Evolutionary conservation across 2,113 vertebrate species (phyloP), one percentile per base, ranked within the genome.

Genomic region (Ophthalmolycus amberensis): DNA sequence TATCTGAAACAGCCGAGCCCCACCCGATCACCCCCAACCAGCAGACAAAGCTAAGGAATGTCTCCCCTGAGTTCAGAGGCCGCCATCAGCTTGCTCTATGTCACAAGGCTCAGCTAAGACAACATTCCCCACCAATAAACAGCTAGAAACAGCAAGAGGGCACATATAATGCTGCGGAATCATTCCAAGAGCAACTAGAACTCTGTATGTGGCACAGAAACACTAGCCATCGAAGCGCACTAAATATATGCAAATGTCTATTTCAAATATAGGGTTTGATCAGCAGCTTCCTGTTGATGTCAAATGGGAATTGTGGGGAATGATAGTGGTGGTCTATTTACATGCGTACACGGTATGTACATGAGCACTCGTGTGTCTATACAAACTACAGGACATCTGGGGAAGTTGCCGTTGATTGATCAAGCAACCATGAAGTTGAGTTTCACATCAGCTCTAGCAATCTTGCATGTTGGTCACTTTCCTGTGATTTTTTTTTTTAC

Each of bases 391-490:
- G 42, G 67, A 80, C 42, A 87, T 87, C 76, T 80, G 80, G 52
- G 66, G 65, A 83, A 79, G 82, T 42, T 88, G 76, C 73, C 73
- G 90, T 83, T 87, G 74, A 91, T 88, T 89, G 84, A 89, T 90
- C 85, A 86, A 91, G 83, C 76, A 90, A 74, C 73, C 77, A 85
- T 79, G 74, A 85, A 88, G 65, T 84, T 86, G 70, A 88, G 85
- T 90, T 91, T 77, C 58, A 88, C 88, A 74, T 89, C 81, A 83
- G 75, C 76, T 85, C 56, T 2, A 8, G 79, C 84, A 65, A 79
- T 87, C 62, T 84, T 85, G 79, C 80, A 92, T 93, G 93, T 86
- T 88, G 83, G 78, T 68, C 70, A 81, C n/a, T 87, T 87, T 82
- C 69, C 86, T 81, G 85, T 88, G 74, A 81, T 20, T 48, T 25